phyloP scores from a whole-genome alignment of 2,888 invertebrate genomes.

The Dione vanillae region DNA sequence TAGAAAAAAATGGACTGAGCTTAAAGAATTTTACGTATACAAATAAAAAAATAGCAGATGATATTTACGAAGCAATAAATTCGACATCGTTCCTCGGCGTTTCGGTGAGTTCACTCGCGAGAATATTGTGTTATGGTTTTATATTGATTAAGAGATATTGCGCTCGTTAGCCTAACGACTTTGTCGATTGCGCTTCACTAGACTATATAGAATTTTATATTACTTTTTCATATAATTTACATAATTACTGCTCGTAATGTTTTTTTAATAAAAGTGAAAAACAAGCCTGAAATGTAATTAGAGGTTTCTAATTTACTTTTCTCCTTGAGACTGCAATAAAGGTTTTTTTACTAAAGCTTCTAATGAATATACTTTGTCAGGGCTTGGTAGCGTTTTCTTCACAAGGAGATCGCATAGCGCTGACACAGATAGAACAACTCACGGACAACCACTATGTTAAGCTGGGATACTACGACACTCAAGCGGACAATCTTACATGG shows the following conservation, averaged over 20 bases:
- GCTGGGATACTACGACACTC: constrained; percentile 98
- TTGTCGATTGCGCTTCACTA: constrained; percentile 43
- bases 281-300: no score
- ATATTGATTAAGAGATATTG: constrained; percentile 38
- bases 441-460: constrained; percentile 96
- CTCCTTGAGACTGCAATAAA: not conserved
- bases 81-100: constrained; percentile 99
- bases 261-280: not conserved
- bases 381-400: constrained; percentile 99
- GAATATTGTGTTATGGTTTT: constrained; percentile 34
- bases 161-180: constrained; percentile 48
- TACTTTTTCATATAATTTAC: constrained; percentile 1
- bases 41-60: constrained; percentile 96
- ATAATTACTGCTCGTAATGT: constrained; percentile 1
- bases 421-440: constrained; percentile 99
- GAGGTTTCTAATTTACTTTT: not conserved
- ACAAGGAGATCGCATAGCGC: constrained; percentile 98
- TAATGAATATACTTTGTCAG: constrained; percentile 74
- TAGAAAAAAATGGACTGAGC: constrained; percentile 91
- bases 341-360: no score
- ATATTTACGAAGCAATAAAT: constrained; percentile 98
- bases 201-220: not conserved
- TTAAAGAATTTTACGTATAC: constrained; percentile 98
- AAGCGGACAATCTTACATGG: constrained; percentile 98
- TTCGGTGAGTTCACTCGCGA: constrained; percentile 88